These are phyloP conservation scores for Paratrypauchen microcephalus DNA, from an alignment of 2,797 vertebrate species.

Conservation along the genomic window DNA sequence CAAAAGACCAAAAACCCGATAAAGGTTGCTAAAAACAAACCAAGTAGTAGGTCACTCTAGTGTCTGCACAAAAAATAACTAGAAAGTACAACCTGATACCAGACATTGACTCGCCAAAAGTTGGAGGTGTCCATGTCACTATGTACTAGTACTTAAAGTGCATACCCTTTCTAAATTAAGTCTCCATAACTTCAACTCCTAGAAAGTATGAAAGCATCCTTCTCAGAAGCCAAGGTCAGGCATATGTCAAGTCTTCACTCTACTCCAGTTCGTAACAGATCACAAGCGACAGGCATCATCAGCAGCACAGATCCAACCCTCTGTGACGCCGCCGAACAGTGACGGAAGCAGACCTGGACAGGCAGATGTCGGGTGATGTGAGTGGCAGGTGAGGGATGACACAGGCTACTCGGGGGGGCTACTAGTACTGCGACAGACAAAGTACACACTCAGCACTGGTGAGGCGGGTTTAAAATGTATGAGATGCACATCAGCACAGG, in stretches of 20 bases:
- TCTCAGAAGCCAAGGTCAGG: slow-evolving; percentile 29
- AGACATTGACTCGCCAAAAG: background rate
- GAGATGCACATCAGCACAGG: slow-evolving; percentile 28
- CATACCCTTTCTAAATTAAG: slow-evolving; percentile 13
- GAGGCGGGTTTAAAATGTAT: slow-evolving; percentile 61
- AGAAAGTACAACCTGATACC: background rate
- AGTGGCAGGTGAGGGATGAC: slow-evolving; percentile 50
- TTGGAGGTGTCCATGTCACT: background rate
- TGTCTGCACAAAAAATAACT: background rate
- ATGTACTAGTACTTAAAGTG: slow-evolving; percentile 6
- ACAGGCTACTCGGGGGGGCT: slow-evolving; percentile 11
- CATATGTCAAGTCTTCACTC: slow-evolving; percentile 38
- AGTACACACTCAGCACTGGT: slow-evolving; percentile 59
- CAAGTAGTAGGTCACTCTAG: background rate
- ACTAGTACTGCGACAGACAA: slow-evolving; percentile 47
- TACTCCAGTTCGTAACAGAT: slow-evolving; percentile 15
- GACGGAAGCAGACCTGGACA: slow-evolving; percentile 24
- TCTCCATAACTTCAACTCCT: slow-evolving; percentile 23
- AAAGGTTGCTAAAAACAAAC: background rate
- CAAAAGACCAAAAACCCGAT: background rate
- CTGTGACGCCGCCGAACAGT: slow-evolving; percentile 17
- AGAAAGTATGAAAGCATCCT: slow-evolving; percentile 20
- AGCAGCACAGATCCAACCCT: slow-evolving; percentile 30
- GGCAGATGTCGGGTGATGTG: slow-evolving; percentile 51
- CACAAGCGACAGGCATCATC: slow-evolving; percentile 16